Evolutionary conservation across 2,888 invertebrate genomes (phyloP), one percentile per base, ranked within the genome.

Genomic region (Philopedon plagiatum): DNA sequence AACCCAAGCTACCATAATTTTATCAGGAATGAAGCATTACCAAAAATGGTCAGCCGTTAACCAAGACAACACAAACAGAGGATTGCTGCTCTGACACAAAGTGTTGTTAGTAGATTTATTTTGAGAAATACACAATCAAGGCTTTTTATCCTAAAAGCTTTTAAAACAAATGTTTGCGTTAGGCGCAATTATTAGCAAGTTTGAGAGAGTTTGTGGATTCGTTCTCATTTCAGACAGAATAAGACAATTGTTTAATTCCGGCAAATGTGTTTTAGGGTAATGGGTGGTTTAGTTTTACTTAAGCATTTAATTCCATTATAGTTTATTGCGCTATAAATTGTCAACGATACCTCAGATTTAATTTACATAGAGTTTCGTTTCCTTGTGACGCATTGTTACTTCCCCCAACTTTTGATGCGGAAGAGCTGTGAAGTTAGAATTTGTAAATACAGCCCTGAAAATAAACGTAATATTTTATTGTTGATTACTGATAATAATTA

Each of bases 291-390:
- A 49, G 62, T 13, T 32, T 49, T 15, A 49, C 29, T 62, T 44
- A 49, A 62, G 49, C 26, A 34, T 62, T 62, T 49, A 62, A 51
- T 49, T 64, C 41, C 19, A 34, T 51, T 64, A 56, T 23, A 37
- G 54, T 63, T 63, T 51, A 63, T 63, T 46, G 51, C 21, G 34
- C 15, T 41, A 54, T 64, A 54, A 64, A 64, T 64, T 51, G 54
- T 64, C 54, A 54, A 29, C 51, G 29, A 29, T 29, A 29, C 18
- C 29, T 54, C 18, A 54, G 29, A 15, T 54, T 54, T 54, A 54
- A 54, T 54, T 54, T 54, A 29, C 29, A 54, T 32, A 18, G 8
- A 8, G 51, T 54, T 54, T 54, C 9, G 18, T 29, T 54, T 49
- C 19, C n/a, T 49, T 1, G 13, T 11, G 5, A n/a, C n/a, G 21